Evolutionary conservation across 2,888 invertebrate genomes (phyloP), one percentile per base, ranked within the genome.

Genomic region (Noctua pronuba): DNA sequence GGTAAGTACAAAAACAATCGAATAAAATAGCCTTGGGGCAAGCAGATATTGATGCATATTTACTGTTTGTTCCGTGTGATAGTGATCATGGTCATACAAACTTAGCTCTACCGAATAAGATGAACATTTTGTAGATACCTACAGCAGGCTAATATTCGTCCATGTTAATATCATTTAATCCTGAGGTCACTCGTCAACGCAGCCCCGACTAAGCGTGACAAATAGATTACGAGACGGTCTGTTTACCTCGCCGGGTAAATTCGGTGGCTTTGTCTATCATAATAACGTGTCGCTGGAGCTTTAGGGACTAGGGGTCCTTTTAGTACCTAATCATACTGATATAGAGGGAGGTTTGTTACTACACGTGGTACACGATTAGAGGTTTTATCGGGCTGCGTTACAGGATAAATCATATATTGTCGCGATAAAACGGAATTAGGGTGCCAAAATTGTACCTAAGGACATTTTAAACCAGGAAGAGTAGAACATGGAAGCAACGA

Each of bases 221-320:
- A 88, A 89, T 90, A 87, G 86, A 91, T 89, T 88, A 83, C 35
- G 60, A 68, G 73, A 77, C 74, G 89, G 89, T 87, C 87, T 88
- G 90, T 89, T 82, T 83, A 80, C 74, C 73, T 73, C 44, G 28
- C 38, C 60, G 71, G 28, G 69, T 75, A 78, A 79, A 82, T 88
- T 85, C 46, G 21, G 64, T 73, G 60, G 70, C 75, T 79, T 75
- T 75, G 70, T 79, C 70, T 70, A 68, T 72, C 49, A 69, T 72
- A 72, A 77, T 85, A 67, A 69, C 41, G 24, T 31, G 44, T 62
- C 24, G 24, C 62, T 35, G n/a, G 28, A 58, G 69, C 60, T 76
- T 82, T 35, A 38, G 49, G 38, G 77, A 75, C 60, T 62, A 38
- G 38, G 55, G 60, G 44, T 16, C 16, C 31, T 62, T 82, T 60